phyloP scores from a whole-genome alignment of 1,140 invertebrate species.

The Teleogryllus occipitalis region DNA sequence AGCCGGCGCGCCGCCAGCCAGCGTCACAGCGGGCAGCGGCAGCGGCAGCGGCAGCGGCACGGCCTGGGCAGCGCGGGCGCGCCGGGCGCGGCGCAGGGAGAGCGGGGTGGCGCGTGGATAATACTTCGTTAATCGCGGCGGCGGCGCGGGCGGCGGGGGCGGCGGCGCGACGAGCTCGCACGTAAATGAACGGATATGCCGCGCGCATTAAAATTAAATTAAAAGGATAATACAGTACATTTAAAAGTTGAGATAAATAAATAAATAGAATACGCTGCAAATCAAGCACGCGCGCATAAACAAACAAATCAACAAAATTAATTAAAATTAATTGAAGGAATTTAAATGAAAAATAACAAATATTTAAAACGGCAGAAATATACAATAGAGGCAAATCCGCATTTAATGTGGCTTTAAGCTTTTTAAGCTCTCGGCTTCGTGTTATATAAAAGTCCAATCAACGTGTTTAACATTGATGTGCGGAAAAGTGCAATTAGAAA shows the following conservation, averaged over 20 bases:
- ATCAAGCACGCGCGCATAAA: neutral
- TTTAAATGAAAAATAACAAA: constrained; percentile 2
- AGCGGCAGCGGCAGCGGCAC: too few species aligned
- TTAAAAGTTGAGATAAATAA: constrained; percentile 6
- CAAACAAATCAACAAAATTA: constrained; percentile 6
- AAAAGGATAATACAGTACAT: constrained; percentile 1
- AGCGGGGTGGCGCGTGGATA: neutral
- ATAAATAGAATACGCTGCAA: constrained; percentile 5
- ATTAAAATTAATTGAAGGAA: constrained; percentile 6
- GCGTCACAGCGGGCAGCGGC: too few species aligned
- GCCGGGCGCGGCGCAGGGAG: neutral
- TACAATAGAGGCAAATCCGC: constrained; percentile 3
- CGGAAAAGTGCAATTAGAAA: neutral
- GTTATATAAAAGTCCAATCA: constrained; percentile 1
- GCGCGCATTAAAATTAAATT: constrained; percentile 5
- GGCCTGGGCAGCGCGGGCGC: neutral
- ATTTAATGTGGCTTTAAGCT: constrained; percentile 1
- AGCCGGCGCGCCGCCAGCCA: too few species aligned
- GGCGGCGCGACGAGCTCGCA: neutral
- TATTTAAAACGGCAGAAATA: neutral
- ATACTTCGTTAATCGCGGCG: neutral
- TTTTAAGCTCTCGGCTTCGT: neutral
- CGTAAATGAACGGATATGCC: neutral
- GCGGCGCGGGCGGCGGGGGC: too few species aligned
- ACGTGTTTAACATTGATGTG: neutral